Base-by-base conservation (phyloP, 2,888 invertebrate species). In the Arge pagana region DNA sequence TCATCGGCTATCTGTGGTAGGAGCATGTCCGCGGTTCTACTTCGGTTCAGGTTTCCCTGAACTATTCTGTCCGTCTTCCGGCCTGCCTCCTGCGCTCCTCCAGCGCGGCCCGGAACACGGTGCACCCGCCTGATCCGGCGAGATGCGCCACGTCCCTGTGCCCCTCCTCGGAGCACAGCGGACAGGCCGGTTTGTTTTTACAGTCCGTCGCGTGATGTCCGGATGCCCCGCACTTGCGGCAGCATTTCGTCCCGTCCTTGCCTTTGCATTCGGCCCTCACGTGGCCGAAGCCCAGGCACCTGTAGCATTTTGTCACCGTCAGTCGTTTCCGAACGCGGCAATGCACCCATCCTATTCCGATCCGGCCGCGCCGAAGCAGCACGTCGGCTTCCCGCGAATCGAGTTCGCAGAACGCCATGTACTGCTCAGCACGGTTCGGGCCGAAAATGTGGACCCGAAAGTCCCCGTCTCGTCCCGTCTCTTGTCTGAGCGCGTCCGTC, bases 41-140 rank as follows among this genome's bases (percentile, higher is more conserved):
- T 37, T 10, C 58, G 31, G 18, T 58, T 40, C 16, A 59, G 26
- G 48, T 60, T 62, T 3, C 35, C 54, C 24, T 59, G 59, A 2
- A 61, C 33, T 4, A 56, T 26, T n/a, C n/a, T n/a, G n/a, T n/a
- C n/a, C n/a, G n/a, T 54, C 56, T 52, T 10, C 15, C 11, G 13
- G 15, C 8, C 16, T 35, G 5, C 15, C n/a, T 15, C n/a, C n/a
- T 35, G 13, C 16, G 35, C 35, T n/a, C 21, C 15, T 49, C 35
- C 10, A 50, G 18, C 1, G 52, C n/a, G 10, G 28, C 37, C 36
- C 31, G 16, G 39, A 45, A 26, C 33, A 16, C 3, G 55, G 48
- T 21, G 21, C 13, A 15, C 18, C 30, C 19, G 16, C 15, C 33
- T 31, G 15, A 19, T 13, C 8, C 1, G 23, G 39, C 8, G 6